Evolutionary conservation across 2,797 vertebrate genomes (phyloP), one percentile per base, ranked within the genome.

Genomic region (Triplophysa bombifrons): DNA sequence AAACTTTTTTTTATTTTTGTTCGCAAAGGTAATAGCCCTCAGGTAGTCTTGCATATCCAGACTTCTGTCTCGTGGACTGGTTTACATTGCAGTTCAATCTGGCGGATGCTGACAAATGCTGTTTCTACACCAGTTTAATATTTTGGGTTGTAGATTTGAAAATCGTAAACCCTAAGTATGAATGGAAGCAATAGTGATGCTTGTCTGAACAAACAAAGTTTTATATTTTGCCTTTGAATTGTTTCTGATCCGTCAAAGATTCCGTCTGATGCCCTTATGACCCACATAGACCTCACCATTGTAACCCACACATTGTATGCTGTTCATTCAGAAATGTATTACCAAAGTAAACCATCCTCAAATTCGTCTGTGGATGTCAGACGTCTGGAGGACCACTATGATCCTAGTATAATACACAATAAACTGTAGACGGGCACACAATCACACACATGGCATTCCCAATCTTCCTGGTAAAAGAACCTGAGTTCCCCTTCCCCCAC

Each of bases 401-500:
- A 58, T 66, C 20, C 60, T 69, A n/a, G 11, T 30, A 2, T 27
- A 68, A 20, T 12, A 7, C n/a, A 48, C 66, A 68, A 60, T 14
- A 22, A 58, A 10, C 55, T 20, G 10, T 48, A 55, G 53, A 55
- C 17, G 7, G 53, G 16, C 48, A 51, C 30, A 30, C 30, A 30
- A 0, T 0, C 16, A 55, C 19, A 55, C 53, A 55, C 51, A 58
- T 34, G 25, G 70, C 61, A 30, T 73, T 66, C 71, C 44, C 53
- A 1, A 48, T 48, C 22, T 67, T 60, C 44, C 27, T 61, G 90
- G 88, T 90, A 11, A 85, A 86, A 89, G 84, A 88, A 83, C 30
- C 61, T 83, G 80, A 81, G 84, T 65, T 80, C 87, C 85, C 90
- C 90, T 82, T 90, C 90, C 89, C 92, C 91, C 91, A 83, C 85